Conservation (phyloP, 92 coral and sea anemone species). For the Palythoa caribaeorum region DNA sequence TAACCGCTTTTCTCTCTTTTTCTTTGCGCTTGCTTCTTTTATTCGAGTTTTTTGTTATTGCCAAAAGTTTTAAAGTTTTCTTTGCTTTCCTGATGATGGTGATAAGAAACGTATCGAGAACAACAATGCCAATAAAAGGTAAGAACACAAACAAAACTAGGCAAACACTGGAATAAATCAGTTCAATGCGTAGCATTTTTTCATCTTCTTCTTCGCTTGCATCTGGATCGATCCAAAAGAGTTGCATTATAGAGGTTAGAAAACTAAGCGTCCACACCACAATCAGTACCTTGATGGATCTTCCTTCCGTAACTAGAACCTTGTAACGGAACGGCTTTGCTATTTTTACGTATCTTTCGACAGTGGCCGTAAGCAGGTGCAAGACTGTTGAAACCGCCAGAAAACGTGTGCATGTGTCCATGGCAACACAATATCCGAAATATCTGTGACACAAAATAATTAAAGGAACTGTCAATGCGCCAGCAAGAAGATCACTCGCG, state of each 20-base stretch:
- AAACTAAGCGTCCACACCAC: conserved; percentile 59
- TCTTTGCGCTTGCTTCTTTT: conserved; percentile 45
- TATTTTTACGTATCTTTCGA: conserved; percentile 74
- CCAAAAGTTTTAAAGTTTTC: neutral
- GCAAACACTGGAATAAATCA: conserved; percentile 21
- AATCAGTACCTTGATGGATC: conserved; percentile 22
- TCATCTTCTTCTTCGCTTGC: conserved; percentile 3
- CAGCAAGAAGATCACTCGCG: conserved; percentile 67
- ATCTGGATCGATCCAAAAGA: conserved; percentile 34
- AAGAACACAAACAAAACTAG: conserved; percentile 23
- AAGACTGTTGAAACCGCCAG: conserved; percentile 77
- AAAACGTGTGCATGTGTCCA: conserved; percentile 79
- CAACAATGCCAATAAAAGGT: conserved; percentile 8
- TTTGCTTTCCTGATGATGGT: neutral
- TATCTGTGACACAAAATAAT: conserved; percentile 45
- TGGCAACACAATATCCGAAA: conserved; percentile 58
- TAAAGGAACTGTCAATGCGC: conserved; percentile 61
- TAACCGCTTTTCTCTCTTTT: conserved; percentile 55
- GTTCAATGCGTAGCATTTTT: neutral
- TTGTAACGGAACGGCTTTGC: conserved; percentile 62
- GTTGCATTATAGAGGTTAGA: conserved; percentile 53
- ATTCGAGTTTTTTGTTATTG: neutral
- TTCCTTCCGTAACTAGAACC: conserved; percentile 47
- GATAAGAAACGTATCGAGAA: neutral
- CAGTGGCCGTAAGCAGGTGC: conserved; percentile 66